These are phyloP conservation scores for Notothenia coriiceps DNA, from an alignment of 2,113 vertebrate genomes.

Conservation along the genomic window DNA sequence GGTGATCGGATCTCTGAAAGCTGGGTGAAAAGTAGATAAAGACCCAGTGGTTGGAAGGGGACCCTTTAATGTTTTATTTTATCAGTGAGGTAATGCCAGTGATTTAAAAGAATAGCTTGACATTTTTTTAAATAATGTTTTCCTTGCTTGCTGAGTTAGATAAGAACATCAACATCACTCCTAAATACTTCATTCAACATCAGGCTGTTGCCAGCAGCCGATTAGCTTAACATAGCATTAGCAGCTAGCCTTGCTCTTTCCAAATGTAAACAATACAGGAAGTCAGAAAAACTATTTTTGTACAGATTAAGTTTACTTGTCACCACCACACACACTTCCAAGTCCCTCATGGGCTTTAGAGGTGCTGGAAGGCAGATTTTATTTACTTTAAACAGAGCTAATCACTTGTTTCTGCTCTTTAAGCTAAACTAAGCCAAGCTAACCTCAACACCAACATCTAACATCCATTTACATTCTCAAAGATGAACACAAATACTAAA, in stretches of 20 bases:
- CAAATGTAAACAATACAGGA: not conserved
- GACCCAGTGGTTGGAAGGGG: not conserved
- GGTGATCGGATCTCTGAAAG: not conserved
- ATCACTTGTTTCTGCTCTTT: too few relatives aligned
- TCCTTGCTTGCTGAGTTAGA: not conserved
- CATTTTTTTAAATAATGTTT: not conserved
- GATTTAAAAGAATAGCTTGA: not conserved
- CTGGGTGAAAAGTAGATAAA: slow-evolving; percentile 5
- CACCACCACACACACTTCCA: too few relatives aligned
- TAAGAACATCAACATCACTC: not conserved
- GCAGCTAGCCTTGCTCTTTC: not conserved
- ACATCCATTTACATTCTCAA: slow-evolving; percentile 4
- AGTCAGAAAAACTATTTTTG: too few relatives aligned
- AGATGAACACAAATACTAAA: not conserved
- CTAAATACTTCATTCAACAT: not conserved
- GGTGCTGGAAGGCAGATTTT: not conserved
- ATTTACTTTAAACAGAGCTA: not conserved
- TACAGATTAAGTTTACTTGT: too few relatives aligned
- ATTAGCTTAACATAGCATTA: slow-evolving; percentile 3
- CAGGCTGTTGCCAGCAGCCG: not conserved
- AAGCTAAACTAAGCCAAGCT: too few relatives aligned
- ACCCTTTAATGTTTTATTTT: not conserved
- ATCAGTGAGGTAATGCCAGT: not conserved
- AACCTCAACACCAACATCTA: not conserved
- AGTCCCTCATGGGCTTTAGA: not conserved